Conservation (phyloP, 2,888 invertebrate species). For the Octodonta nipae region DNA sequence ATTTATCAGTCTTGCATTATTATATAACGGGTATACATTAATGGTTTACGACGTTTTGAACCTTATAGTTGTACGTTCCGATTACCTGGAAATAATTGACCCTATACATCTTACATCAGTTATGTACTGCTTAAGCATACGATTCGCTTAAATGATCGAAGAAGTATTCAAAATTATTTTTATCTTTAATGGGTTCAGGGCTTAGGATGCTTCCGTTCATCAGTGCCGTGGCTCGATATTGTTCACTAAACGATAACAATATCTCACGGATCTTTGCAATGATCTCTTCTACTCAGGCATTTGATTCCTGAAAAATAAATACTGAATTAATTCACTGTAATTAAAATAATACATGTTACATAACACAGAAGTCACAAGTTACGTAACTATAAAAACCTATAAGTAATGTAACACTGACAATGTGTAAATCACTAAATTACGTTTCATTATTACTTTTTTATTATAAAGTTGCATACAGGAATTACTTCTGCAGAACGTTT, state of each 20-base stretch:
- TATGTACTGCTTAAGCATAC: slow-evolving; percentile 42
- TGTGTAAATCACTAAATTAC: no score
- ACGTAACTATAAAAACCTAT: no score
- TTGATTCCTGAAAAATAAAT: slow-evolving; percentile 54
- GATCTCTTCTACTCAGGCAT: slow-evolving; percentile 82
- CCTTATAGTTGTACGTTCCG: slow-evolving; percentile 15
- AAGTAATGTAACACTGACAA: no score
- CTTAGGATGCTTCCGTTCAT: slow-evolving; percentile 35
- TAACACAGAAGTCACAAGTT: no score
- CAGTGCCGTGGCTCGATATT: slow-evolving; percentile 41
- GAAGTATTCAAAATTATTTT: slow-evolving; percentile 44
- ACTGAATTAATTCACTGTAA: no score
- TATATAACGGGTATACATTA: slow-evolving; percentile 21
- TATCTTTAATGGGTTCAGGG: slow-evolving; percentile 16
- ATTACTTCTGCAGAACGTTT: no score
- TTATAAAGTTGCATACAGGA: no score
- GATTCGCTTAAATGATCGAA: slow-evolving; percentile 53
- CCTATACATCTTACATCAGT: no score
- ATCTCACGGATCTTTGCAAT: slow-evolving; percentile 71
- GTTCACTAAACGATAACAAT: slow-evolving; percentile 60
- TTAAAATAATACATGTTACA: no score
- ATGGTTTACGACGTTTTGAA: no score
- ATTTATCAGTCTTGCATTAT: slow-evolving; percentile 22
- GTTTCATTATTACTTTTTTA: no score
- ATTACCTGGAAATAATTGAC: no score